Evolutionary conservation across 53 echinoderm and acorn worm genomes (phyloP).

Genomic region (Astropecten irregularis): DNA sequence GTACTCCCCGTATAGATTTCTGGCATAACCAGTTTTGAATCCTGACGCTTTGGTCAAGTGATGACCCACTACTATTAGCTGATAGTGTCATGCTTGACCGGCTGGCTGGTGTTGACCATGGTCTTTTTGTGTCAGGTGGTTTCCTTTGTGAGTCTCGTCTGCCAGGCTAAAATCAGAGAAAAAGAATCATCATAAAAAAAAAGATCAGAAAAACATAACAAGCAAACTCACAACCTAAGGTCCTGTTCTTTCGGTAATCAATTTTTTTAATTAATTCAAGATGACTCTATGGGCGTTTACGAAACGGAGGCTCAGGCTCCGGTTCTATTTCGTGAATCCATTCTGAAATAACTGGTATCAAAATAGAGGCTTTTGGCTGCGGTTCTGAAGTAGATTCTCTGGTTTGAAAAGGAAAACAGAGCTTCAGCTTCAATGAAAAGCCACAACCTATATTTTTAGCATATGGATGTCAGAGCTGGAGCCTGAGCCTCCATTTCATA

Average conservation of each 20-base stretch:
- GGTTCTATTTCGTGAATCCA: too few species aligned
- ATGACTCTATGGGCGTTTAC: too few species aligned
- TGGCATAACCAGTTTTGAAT: constrained; percentile 98
- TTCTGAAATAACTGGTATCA: too few species aligned
- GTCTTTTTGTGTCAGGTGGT: constrained; percentile 47
- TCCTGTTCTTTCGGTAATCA: not conserved
- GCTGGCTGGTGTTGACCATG: constrained; percentile 84
- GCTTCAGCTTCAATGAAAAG: too few species aligned
- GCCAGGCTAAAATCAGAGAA: constrained; percentile 34
- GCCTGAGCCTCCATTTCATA: too few species aligned
- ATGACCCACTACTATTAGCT: constrained; percentile 72
- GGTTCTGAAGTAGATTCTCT: too few species aligned
- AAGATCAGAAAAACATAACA: not conserved
- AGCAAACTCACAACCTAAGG: not conserved
- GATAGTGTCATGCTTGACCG: constrained; percentile 74
- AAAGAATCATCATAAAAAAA: not conserved
- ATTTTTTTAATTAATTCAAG: too few species aligned
- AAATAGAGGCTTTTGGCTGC: too few species aligned
- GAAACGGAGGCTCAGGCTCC: too few species aligned
- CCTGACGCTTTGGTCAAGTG: constrained; percentile 80
- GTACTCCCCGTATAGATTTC: constrained; percentile 86
- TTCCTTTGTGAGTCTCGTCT: constrained; percentile 51
- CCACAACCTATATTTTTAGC: too few species aligned
- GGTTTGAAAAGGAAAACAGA: too few species aligned
- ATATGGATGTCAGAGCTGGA: too few species aligned